Evolutionary conservation across 2,113 vertebrate genomes (phyloP), one percentile per base, ranked within the genome.

Genomic region (Xiphias gladius): DNA sequence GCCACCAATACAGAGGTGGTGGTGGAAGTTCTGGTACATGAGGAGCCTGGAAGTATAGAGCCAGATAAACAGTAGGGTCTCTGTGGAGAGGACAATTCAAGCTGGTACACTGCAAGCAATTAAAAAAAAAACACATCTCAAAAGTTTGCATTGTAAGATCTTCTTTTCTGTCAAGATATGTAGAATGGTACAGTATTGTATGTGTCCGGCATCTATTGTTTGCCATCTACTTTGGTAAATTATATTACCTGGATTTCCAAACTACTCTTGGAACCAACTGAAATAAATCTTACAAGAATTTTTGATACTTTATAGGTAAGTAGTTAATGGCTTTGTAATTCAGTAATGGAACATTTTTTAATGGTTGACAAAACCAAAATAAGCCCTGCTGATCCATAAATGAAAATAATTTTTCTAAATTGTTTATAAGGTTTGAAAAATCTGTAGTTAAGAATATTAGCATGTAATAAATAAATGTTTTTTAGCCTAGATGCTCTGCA

Each of bases 21-120:
- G 69, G 93, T 94, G 64, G 85, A 93, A 14, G 92, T 90, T 69
- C 71, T 94, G 59, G 80, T 94, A 14, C 93, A 94, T 37, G 32
- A 73, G 2, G 62, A 86, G 1, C 90, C 75, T 39, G 58, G 13
- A 39, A 68, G 35, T 61, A 17, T n/a, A 24, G 43, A 35, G 9
- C 4, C 41, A 63, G 55, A 78, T 55, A 12, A 66, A 35, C 19
- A 66, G 13, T 32, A 67, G n/a, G 17, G 1, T 65, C 28, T 6
- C 11, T 11, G 22, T 43, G 8, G 22, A 64, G 32, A 30, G 10
- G 19, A 26, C 10, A 46, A 0, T 26, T 72, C 43, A 39, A 30
- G n/a, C 30, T 63, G 22, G 14, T 14, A 55, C 5, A 32, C 20
- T 43, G 19, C 32, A 28, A 39, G 11, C 30, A 58, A 32, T 24